Conservation (phyloP, 1,140 invertebrate species). For the Bombyx mandarina region DNA sequence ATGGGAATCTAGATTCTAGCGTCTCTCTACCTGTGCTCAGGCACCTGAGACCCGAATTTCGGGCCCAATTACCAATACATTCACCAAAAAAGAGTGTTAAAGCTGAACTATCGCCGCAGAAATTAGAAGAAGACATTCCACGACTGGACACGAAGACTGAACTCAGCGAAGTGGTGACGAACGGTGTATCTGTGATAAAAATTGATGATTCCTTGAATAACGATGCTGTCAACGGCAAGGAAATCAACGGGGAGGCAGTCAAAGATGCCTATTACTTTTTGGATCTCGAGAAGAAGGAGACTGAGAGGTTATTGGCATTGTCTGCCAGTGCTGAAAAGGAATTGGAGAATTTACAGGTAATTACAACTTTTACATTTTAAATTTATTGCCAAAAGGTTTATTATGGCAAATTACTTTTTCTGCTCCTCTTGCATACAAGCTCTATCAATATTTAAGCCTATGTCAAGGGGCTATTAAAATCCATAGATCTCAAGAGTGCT, state of each 20-base stretch:
- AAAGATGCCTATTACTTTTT: constrained; percentile 84
- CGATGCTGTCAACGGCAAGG: constrained; percentile 27
- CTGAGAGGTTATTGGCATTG: constrained; percentile 76
- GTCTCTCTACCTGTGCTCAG: constrained; percentile 80
- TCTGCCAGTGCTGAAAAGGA: constrained; percentile 79
- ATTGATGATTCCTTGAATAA: constrained; percentile 35
- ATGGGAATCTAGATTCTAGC: constrained; percentile 38
- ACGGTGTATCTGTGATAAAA: constrained; percentile 63
- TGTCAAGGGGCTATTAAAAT: no score
- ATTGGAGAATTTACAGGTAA: constrained; percentile 70
- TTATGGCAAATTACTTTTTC: background rate
- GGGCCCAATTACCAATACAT: constrained; percentile 83
- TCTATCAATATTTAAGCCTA: no score
- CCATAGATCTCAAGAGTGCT: no score
- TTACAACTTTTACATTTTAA: background rate
- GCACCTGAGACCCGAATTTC: constrained; percentile 86
- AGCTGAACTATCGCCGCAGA: constrained; percentile 42
- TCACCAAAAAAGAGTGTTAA: constrained; percentile 72
- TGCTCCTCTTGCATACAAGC: background rate
- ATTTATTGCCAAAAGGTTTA: background rate
- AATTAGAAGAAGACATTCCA: constrained; percentile 46
- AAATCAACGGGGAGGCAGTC: constrained; percentile 39
- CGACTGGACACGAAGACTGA: constrained; percentile 36
- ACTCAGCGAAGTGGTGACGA: constrained; percentile 38
- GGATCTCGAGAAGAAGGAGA: constrained; percentile 80